Evolutionary conservation across 2,113 vertebrate species (phyloP).

Genomic region (Trogon surrucura): DNA sequence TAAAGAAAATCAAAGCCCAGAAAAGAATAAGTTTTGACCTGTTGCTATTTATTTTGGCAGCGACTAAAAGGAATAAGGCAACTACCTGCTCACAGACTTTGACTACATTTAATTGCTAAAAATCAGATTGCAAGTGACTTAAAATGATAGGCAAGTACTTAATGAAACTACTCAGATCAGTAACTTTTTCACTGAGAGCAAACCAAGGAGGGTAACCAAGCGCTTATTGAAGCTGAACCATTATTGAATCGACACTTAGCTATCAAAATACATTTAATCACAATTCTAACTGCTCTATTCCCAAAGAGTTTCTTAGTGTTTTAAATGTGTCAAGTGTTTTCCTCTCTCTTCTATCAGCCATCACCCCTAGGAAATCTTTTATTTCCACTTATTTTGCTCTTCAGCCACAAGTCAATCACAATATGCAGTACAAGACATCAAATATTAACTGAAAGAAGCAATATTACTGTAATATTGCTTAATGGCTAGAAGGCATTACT

Average conservation of each 20-base stretch:
- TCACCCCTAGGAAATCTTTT: not conserved
- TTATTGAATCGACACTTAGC: not conserved
- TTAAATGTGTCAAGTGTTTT: not conserved
- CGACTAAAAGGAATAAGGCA: not conserved
- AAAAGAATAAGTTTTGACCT: conserved; percentile 11
- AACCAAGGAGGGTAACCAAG: not conserved
- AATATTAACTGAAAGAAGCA: conserved; percentile 23
- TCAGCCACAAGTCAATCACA: conserved; percentile 15
- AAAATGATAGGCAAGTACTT: not conserved
- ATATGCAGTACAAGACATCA: not conserved
- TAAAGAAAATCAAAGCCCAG: conserved; percentile 19
- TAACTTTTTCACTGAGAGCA: not conserved
- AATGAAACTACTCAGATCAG: not conserved
- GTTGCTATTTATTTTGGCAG: conserved; percentile 31
- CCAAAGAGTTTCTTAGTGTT: not conserved
- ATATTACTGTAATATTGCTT: not conserved
- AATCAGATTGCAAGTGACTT: not conserved
- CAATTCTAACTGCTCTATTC: not conserved
- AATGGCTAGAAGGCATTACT: conserved; percentile 20
- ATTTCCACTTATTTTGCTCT: not conserved
- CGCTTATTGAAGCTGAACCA: not conserved
- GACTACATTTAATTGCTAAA: conserved; percentile 32
- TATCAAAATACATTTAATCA: conserved; percentile 6
- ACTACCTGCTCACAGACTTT: not conserved
- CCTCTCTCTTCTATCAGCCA: not conserved